Evolutionary conservation across 1,140 invertebrate genomes (phyloP).

Genomic region (Drosophila seguyi): DNA sequence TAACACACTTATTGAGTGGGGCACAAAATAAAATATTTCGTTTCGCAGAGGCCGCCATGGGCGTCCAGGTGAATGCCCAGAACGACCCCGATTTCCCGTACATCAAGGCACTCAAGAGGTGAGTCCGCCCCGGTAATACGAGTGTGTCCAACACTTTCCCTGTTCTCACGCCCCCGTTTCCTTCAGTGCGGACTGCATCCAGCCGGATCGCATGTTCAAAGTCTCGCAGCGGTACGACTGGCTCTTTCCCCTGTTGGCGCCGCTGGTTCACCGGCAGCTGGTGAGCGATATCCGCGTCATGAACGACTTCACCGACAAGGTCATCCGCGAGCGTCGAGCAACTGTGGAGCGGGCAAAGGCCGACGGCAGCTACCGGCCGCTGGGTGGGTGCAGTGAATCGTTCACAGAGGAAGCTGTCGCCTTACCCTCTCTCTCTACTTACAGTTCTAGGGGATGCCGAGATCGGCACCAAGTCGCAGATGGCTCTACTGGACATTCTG

Average conservation of each 20-base stretch:
- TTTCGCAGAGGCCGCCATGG: constrained; percentile 89
- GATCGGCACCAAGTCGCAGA: constrained; percentile 86
- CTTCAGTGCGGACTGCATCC: constrained; percentile 63
- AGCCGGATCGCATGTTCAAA: constrained; percentile 67
- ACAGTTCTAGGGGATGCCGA: constrained; percentile 63
- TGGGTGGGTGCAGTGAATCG: constrained; percentile 50
- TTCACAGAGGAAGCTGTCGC: not conserved
- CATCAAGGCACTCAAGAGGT: constrained; percentile 87
- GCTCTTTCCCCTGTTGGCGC: constrained; percentile 56
- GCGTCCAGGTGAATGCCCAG: constrained; percentile 88
- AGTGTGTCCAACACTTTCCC: not conserved
- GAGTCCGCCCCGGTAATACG: not conserved
- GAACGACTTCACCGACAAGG: constrained; percentile 77
- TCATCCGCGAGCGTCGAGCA: constrained; percentile 64
- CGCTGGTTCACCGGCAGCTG: constrained; percentile 45
- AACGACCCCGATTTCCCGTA: constrained; percentile 87
- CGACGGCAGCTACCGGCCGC: constrained; percentile 62
- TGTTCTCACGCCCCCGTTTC: not conserved
- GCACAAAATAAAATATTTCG: too few relatives aligned
- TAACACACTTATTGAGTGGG: too few relatives aligned
- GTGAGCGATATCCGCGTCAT: constrained; percentile 66
- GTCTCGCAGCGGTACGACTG: constrained; percentile 67
- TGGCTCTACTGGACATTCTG: constrained; percentile 92
- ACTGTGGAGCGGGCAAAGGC: constrained; percentile 55
- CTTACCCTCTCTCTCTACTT: not conserved